Conservation (phyloP, 2,797 vertebrate genomes). For the Gymnothorax javanicus region DNA sequence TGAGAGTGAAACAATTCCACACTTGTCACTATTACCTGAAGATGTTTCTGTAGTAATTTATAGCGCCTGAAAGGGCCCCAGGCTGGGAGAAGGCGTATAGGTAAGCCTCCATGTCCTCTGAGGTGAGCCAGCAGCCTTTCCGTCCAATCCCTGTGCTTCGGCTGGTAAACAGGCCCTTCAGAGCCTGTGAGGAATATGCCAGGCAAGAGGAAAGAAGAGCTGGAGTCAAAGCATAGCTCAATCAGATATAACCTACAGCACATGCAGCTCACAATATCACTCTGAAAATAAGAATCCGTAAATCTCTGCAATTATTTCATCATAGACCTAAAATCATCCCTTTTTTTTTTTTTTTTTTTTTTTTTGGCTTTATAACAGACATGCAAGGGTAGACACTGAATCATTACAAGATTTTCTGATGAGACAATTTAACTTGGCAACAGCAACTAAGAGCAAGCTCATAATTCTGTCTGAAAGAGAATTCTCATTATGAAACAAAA, state of each 20-base stretch:
- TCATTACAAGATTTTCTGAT: too few relatives aligned
- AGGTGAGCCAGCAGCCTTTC: slow-evolving; percentile 86
- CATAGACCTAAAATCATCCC: too few relatives aligned
- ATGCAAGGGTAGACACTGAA: too few relatives aligned
- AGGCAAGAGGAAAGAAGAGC: neutral
- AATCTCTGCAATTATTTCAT: too few relatives aligned
- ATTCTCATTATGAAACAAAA: too few relatives aligned
- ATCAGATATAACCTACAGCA: neutral
- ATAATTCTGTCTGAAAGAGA: too few relatives aligned
- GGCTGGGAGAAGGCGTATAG: slow-evolving; percentile 94
- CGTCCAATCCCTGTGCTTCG: slow-evolving; percentile 87
- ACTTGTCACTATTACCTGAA: slow-evolving; percentile 79
- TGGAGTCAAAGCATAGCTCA: neutral
- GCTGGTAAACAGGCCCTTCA: slow-evolving; percentile 92
- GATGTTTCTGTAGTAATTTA: slow-evolving; percentile 94
- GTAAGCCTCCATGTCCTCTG: slow-evolving; percentile 93
- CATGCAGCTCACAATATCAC: too few relatives aligned
- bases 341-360: too few relatives aligned
- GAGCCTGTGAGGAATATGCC: slow-evolving; percentile 68
- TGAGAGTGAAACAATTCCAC: neutral
- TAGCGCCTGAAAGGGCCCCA: slow-evolving; percentile 89
- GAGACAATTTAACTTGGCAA: too few relatives aligned
- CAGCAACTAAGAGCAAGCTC: too few relatives aligned
- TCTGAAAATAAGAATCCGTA: too few relatives aligned
- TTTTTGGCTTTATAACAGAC: too few relatives aligned